These are phyloP conservation scores for Nomada ruficornis DNA, from an alignment of 2,888 invertebrate species.

Conservation along the genomic window DNA sequence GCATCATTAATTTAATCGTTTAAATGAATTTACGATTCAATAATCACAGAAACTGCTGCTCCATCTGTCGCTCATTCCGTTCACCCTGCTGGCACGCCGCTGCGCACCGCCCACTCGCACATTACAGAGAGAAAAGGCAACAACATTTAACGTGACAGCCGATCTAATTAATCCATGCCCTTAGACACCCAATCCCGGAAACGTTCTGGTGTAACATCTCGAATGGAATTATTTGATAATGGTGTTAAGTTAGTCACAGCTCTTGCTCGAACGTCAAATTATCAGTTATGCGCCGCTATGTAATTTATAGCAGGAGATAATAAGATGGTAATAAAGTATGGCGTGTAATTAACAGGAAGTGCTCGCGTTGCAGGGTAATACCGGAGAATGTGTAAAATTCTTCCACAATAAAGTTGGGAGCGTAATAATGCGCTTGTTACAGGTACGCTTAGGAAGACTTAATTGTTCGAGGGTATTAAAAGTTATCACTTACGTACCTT, in stretches of 20 bases:
- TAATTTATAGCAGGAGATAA: no score
- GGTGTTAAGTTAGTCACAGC: neutral
- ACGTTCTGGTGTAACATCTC: neutral
- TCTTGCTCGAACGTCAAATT: neutral
- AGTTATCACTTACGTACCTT: no score
- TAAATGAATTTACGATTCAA: constrained; percentile 17
- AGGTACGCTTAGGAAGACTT: no score
- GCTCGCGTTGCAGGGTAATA: neutral
- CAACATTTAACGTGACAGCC: constrained; percentile 13
- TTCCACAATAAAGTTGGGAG: no score
- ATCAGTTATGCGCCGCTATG: no score
- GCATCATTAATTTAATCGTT: constrained; percentile 22
- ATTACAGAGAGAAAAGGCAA: constrained; percentile 19
- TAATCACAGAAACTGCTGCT: constrained; percentile 11
- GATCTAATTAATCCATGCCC: constrained; percentile 33
- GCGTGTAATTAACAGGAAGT: neutral
- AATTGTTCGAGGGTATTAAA: no score
- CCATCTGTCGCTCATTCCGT: constrained; percentile 13
- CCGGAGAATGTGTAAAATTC: neutral
- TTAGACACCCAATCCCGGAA: constrained; percentile 12
- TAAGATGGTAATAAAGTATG: neutral
- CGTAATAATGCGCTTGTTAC: no score
- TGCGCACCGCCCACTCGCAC: neutral
- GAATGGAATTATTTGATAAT: neutral
- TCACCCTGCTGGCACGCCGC: constrained; percentile 1